Evolutionary conservation across 2,797 vertebrate genomes (phyloP).

Genomic region (Menidia menidia): DNA sequence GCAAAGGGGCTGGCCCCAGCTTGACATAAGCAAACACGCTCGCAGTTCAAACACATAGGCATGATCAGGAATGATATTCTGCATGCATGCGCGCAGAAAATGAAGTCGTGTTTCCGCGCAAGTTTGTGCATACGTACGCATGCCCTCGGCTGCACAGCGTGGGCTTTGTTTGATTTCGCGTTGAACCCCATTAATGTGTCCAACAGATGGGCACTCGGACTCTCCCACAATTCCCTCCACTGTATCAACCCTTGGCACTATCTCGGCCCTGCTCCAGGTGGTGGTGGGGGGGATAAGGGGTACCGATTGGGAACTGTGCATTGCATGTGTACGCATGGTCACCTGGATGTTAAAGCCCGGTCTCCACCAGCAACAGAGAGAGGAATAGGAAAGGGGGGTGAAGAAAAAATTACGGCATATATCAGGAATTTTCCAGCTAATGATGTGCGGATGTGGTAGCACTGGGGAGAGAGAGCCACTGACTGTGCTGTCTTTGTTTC

Average conservation of each 20-base stretch:
- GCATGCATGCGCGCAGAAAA: background rate
- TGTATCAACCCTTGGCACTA: conserved; percentile 87
- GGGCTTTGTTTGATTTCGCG: conserved; percentile 78
- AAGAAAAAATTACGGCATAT: conserved; percentile 97
- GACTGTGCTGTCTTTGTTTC: conserved; percentile 99
- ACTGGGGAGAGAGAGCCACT: conserved; percentile 94
- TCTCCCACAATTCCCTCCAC: conserved; percentile 30
- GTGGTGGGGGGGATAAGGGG: conserved; percentile 68
- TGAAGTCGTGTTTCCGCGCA: background rate
- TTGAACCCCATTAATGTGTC: conserved; percentile 18
- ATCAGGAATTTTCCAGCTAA: conserved; percentile 99
- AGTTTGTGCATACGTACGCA: conserved; percentile 19
- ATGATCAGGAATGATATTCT: conserved; percentile 10
- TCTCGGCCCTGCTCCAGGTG: conserved; percentile 84
- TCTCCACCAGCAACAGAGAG: conserved; percentile 83
- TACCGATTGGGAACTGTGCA: conserved; percentile 77
- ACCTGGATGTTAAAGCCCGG: conserved; percentile 94
- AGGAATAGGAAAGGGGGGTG: conserved; percentile 37
- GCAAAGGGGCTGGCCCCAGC: conserved; percentile 59
- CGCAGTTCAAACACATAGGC: conserved; percentile 36
- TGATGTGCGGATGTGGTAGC: conserved; percentile 99
- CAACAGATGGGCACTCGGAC: conserved; percentile 15
- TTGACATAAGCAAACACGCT: conserved; percentile 62
- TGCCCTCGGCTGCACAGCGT: background rate
- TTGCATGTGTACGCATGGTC: conserved; percentile 69